Base-by-base conservation (phyloP, 2,113 vertebrate species). In the Oreochromis aureus region DNA sequence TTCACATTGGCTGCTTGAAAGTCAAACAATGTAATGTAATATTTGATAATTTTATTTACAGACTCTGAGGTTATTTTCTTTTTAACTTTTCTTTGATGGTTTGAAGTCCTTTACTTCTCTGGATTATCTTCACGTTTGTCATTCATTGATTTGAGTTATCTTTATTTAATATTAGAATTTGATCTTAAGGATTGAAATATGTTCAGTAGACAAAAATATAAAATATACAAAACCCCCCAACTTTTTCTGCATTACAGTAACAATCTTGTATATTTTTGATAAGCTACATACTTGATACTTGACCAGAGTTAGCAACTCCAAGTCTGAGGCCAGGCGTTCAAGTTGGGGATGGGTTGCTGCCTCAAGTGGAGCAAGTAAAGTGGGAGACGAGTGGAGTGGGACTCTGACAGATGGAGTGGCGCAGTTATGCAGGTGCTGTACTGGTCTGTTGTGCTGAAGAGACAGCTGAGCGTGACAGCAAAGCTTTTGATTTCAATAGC, bases 211-310 rank as follows among this genome's bases (percentile, higher is more conserved):
- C 58, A 61, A 61, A 32, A 61, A 61, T 61, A 61, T 32, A 61
- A 61, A 32, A 59, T 59, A 59, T 59, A 59, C 27, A 32, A 32
- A 32, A 27, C 3, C 0, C 24, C 0, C 0, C 48, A 22, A 54
- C n/a, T 22, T 54, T 22, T 54, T 54, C 53, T 54, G n/a, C 56
- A 59, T 59, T 59, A 32, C 15, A 61, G 58, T 61, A 61, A 61
- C 15, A 61, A 61, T 61, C 58, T 32, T 61, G 58, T 61, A 18
- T 61, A 61, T 61, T 61, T 32, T 61, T 61, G 58, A 32, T 61
- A 18, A 61, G 58, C 27, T 61, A 18, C 27, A 61, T 61, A 32
- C 5, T 32, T 32, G 58, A 61, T 61, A 61, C 58, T 61, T 61
- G 27, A 10, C 15, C 18, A 32, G 27, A 32, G 5, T 61, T 61